Evolutionary conservation across 1,140 invertebrate genomes (phyloP), one percentile per base, ranked within the genome.

Genomic region (Andrena cerasifolii): DNA sequence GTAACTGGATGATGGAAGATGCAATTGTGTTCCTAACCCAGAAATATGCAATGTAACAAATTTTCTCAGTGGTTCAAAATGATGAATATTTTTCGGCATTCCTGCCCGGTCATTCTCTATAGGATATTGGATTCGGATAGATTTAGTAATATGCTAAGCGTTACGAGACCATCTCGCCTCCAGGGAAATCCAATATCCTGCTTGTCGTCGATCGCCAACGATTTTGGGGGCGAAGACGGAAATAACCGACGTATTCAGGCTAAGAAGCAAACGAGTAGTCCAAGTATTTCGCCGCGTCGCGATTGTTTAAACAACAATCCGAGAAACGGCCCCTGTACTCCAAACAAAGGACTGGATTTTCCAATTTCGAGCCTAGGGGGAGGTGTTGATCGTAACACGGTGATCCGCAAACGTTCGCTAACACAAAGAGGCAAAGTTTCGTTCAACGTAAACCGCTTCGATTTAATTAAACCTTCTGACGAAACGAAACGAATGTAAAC

Each of bases 131-230:
- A 59, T 31, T 82, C 65, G 74, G 63, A 40, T 67, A 51, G 61
- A 78, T 73, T 67, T 62, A 53, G 58, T 53, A 82, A 51, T 74
- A 76, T 43, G 28, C 61, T 36, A 67, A 62, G 31, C 1, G 31
- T 58, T 54, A 70, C 47, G 58, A 31, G 36, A 56, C 26, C 53
- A 10, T 53, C 16, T 62, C 14, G 8, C 18, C 36, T 62, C 31
- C 36, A 59, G 59, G 51, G 62, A 82, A 78, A 78, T 82, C 63
- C 80, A 83, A 83, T 83, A 83, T 83, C 79, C 79, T 82, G 79
- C 16, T 83, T 80, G 71, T 79, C 65, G 49, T 63, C 59, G 59
- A 33, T 58, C 66, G 40, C 36, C 59, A 51, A 66, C 31, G 45
- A 33, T 65, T 83, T 51, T 18, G 45, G 47, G 45, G 53, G 65